Evolutionary conservation across 2,113 vertebrate genomes (phyloP), one percentile per base, ranked within the genome.

Genomic region (Pelecanus crispus): DNA sequence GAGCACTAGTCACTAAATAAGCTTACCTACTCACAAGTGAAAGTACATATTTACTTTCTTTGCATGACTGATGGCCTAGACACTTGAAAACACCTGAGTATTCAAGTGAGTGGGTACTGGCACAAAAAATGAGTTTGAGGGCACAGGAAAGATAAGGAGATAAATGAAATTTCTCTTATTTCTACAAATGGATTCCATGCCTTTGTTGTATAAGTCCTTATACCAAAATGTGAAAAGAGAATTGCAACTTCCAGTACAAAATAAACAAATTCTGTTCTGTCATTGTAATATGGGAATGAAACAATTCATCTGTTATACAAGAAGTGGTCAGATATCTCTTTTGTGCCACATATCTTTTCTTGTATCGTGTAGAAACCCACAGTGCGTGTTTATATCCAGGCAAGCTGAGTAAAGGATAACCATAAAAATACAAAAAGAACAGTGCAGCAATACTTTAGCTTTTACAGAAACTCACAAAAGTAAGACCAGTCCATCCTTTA

Each of bases 1-100:
- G 65, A 62, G 61, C 45, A 58, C 88, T 67, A 95, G 47, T 92
- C 49, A 90, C 67, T 90, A 93, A 97, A 73, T 78, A 91, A 85
- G 72, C 84, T 89, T 79, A 73, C 10, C 36, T 83, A 50, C 84
- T 93, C 52, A 13, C 50, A 97, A 96, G 13, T 84, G 40, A 96
- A 97, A 91, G 90, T 67, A 92, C 42, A 67, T 49, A 65, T 74
- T 97, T 90, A 83, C 42, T 77, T 94, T 91, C 36, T 78, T 87
- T 80, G 71, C 68, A 91, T 92, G 85, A 25, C 28, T 97, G 72
- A 92, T 61, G 28, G 47, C 7, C 72, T 66, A 38, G 50, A 42
- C 68, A 93, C n/a, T 95, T 91, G 42, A 90, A 90, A 92, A 82
- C 29, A 62, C 8, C 44, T 50, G 65, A 81, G 47, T 32, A 86